phyloP scores from a whole-genome alignment of 2,888 invertebrate genomes.

The Chaetogeoica ovagalla region DNA sequence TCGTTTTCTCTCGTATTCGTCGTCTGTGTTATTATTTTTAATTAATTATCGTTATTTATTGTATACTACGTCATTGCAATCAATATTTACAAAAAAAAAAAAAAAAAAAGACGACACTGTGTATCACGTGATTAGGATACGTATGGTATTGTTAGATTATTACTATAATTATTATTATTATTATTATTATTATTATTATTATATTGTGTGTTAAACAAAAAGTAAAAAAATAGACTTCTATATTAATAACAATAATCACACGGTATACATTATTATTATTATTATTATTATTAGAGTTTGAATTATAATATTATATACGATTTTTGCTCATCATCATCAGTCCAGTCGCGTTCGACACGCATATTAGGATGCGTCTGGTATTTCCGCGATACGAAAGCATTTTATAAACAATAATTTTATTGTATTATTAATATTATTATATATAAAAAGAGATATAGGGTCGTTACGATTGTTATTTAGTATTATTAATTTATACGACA shows the following conservation, averaged over 20 bases:
- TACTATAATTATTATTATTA: too few species aligned
- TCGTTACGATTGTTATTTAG: conserved; percentile 47
- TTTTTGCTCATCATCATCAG: conserved; percentile 46
- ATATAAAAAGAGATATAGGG: not conserved
- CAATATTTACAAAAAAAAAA: too few species aligned
- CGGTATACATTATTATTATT: too few species aligned
- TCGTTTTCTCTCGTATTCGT: too few species aligned
- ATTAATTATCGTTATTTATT: conserved; percentile 14
- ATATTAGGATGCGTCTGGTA: not conserved
- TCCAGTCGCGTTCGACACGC: conserved; percentile 18
- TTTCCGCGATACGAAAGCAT: conserved; percentile 18
- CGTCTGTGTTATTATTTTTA: conserved; percentile 11
- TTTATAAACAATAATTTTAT: not conserved
- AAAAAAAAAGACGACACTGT: not conserved
- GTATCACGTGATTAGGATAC: too few species aligned
- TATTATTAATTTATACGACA: conserved; percentile 37
- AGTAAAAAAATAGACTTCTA: too few species aligned
- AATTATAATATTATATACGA: not conserved
- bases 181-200: too few species aligned
- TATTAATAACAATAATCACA: too few species aligned
- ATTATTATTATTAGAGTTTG: not conserved
- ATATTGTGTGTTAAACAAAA: too few species aligned
- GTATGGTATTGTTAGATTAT: too few species aligned
- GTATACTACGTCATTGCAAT: conserved; percentile 3
- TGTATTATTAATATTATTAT: not conserved